phyloP scores from a whole-genome alignment of 2,888 invertebrate genomes.

The Sepiola atlantica region DNA sequence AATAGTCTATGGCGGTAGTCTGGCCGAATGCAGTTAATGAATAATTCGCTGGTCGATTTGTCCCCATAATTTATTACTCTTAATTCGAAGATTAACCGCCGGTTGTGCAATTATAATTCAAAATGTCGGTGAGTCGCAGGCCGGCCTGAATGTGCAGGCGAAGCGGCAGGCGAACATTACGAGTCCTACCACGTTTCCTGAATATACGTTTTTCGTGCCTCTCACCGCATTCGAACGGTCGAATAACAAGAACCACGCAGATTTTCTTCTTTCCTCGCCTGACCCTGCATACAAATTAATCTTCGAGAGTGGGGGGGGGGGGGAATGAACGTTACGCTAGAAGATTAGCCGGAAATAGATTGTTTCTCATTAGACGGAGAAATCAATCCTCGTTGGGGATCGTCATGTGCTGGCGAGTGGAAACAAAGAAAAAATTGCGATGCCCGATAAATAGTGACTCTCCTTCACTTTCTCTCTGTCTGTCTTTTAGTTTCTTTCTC shows the following conservation, averaged over 20 bases:
- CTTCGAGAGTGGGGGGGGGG: not conserved
- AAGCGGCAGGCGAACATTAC: not conserved
- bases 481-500: no score
- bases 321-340: not conserved
- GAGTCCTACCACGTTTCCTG: not conserved
- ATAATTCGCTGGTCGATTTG: not conserved
- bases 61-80: not conserved
- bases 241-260: not conserved
- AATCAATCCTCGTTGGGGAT: not conserved
- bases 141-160: not conserved
- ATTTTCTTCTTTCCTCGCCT: not conserved
- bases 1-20: not conserved
- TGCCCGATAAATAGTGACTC: no score
- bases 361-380: not conserved
- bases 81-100: not conserved
- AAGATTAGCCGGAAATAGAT: not conserved
- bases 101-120: not conserved
- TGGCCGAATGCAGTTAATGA: not conserved
- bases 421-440: no score
- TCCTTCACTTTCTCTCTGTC: no score
- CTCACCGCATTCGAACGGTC: not conserved
- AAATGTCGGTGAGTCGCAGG: not conserved
- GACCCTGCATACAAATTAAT: not conserved
- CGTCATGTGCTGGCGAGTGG: not conserved
- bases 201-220: not conserved